Percentiles rank a stretch among this genome's conserved stretches.
These are phyloP conservation scores for Chloroceryle aenea DNA, from an alignment of 2,113 vertebrate species.

Conservation along the genomic window DNA sequence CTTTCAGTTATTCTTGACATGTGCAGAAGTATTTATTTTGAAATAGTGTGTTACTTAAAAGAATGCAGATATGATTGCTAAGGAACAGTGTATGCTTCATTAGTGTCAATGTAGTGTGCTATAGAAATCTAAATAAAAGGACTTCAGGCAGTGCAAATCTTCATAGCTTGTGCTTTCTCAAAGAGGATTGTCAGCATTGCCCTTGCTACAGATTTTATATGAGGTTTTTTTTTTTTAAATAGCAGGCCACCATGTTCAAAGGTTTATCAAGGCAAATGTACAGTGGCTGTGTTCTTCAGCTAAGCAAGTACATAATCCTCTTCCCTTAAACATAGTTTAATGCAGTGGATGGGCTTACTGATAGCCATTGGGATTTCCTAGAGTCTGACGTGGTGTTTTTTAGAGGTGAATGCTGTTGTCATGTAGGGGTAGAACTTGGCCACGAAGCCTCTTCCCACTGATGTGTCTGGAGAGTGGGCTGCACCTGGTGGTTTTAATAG, in stretches of 20 bases:
- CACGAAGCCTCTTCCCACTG: background rate
- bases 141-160: background rate
- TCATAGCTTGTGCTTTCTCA: background rate
- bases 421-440: background rate
- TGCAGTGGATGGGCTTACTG: background rate
- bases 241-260: background rate
- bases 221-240: background rate
- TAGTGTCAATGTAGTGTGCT: background rate
- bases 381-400: background rate
- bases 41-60: background rate
- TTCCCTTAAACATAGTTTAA: background rate
- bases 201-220: background rate
- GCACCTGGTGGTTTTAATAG: background rate
- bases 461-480: background rate
- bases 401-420: background rate
- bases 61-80: background rate
- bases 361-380: background rate
- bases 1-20: background rate
- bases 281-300: background rate
- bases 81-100: background rate
- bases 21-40: background rate
- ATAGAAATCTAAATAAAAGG: background rate
- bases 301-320: background rate
- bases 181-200: background rate
- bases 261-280: background rate